phyloP scores from a whole-genome alignment of 2,113 vertebrate species.

The Tupaia chinensis region DNA sequence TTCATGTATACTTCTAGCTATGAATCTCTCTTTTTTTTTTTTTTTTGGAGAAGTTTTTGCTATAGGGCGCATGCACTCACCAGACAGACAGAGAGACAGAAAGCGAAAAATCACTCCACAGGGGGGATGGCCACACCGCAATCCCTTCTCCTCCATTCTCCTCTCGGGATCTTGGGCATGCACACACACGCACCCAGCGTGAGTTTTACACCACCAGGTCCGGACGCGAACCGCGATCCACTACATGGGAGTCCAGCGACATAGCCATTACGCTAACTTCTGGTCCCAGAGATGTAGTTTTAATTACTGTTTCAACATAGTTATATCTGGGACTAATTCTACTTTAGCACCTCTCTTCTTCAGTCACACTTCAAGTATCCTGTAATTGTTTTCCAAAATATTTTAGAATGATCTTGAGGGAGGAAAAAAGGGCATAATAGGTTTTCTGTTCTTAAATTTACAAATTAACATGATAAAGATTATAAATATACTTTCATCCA shows the following conservation, averaged over 20 bases:
- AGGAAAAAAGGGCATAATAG: neutral
- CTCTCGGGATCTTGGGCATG: too few species aligned
- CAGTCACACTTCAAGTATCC: neutral
- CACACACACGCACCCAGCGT: too few species aligned
- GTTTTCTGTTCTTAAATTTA: conserved; percentile 41
- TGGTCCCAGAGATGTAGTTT: neutral
- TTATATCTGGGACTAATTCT: neutral
- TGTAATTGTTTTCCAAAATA: neutral
- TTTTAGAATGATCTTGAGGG: neutral
- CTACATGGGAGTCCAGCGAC: too few species aligned
- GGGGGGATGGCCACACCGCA: too few species aligned
- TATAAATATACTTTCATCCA: neutral
- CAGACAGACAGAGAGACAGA: too few species aligned
- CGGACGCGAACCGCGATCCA: too few species aligned
- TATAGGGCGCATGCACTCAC: too few species aligned
- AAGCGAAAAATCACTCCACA: too few species aligned
- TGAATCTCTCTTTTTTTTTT: neutral
- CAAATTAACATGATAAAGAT: conserved; percentile 45
- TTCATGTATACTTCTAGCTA: neutral
- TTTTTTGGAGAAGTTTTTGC: too few species aligned
- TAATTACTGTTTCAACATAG: conserved; percentile 19
- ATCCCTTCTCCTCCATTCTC: too few species aligned
- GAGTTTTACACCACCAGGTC: too few species aligned
- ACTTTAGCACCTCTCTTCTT: neutral
- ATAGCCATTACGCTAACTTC: too few species aligned